Evolutionary conservation across 2,888 invertebrate genomes (phyloP), one percentile per base, ranked within the genome.

Genomic region (Ornithoptera alexandrae): DNA sequence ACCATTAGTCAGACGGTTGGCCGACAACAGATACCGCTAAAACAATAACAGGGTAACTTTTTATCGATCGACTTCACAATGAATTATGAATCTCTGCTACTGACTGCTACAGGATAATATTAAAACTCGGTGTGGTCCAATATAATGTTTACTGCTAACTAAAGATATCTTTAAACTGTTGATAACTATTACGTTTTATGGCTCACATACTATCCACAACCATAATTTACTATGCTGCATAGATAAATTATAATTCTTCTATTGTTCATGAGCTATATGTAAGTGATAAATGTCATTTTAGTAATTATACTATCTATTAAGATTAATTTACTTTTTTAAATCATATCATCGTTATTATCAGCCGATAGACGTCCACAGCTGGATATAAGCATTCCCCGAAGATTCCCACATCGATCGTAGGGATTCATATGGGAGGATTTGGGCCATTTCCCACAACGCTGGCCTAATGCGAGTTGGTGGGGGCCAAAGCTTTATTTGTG

Each of bases 1-100:
- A 59, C 72, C 71, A 73, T 75, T 75, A 76, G 74, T 75, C 74
- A 76, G 72, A 42, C 70, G 39, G 57, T 50, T 61, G 65, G 57
- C 65, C 71, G 59, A 66, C 68, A 68, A 61, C 66, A n/a, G 61
- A 60, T 64, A 65, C 57, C 39, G 68, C 61, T 64, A 60, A 64
- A 65, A 68, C 72, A 67, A 70, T 70, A 67, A 64, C 67, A 39
- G 46, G 57, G 24, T 65, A 66, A 36, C 46, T 66, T 70, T 75
- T 73, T 76, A 74, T 76, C 73, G 72, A 53, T 65, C 53, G 10
- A 62, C 70, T 59, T 50, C 66, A n/a, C 53, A 58, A 59, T 62
- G 39, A 66, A 50, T 53, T 67, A 70, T 66, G 62, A 62, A 62
- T 53, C 62, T 50, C 24, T 6, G 53, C 20, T 20, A 20, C 22